These are phyloP conservation scores for Cylindroiulus punctatus DNA, from an alignment of 2,888 invertebrate genomes.

Conservation along the genomic window DNA sequence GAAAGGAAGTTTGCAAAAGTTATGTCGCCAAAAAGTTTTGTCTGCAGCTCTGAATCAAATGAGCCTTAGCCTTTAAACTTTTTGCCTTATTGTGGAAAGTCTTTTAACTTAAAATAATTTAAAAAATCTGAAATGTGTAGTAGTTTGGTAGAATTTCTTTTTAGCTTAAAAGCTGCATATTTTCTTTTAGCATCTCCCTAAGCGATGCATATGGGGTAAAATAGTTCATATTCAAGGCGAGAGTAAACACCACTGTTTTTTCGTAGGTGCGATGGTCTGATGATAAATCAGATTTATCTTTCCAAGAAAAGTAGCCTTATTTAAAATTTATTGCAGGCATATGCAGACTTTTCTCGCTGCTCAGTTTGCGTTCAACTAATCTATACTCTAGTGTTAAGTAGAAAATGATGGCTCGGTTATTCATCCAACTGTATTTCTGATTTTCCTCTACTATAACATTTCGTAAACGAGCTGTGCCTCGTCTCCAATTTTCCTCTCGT, in stretches of 20 bases:
- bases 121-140: no score
- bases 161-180: not conserved
- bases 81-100: no score
- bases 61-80: no score
- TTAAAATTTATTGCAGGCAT: conserved; percentile 8
- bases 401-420: conserved; percentile 32
- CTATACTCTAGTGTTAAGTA: conserved; percentile 44
- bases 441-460: conserved; percentile 22
- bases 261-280: conserved; percentile 40
- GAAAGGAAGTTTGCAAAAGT: no score
- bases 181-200: not conserved
- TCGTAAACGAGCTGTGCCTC: conserved; percentile 47
- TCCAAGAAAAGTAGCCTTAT: conserved; percentile 43
- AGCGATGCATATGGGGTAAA: not conserved
- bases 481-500: conserved; percentile 43
- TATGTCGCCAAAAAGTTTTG: no score
- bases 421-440: conserved; percentile 31
- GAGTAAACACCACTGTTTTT: not conserved
- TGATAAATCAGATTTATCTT: conserved; percentile 36
- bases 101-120: no score
- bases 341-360: conserved; percentile 30
- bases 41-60: no score
- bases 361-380: conserved; percentile 35
- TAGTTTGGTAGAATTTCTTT: no score
- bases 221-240: not conserved